Evolutionary conservation across 2,113 vertebrate species (phyloP).

Genomic region (Sceloporus tristichus): DNA sequence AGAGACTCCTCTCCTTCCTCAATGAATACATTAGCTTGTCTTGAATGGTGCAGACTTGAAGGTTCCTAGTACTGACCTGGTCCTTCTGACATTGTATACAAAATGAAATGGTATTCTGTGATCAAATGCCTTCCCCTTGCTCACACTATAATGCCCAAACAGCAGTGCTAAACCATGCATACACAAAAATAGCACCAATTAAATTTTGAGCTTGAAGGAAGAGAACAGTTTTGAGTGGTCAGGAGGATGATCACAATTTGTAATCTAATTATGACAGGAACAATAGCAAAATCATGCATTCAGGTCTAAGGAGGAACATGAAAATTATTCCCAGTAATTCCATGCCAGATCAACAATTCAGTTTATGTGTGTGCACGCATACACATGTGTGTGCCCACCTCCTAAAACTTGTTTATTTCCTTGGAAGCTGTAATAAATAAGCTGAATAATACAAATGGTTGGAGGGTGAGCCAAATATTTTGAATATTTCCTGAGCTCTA

Average conservation of each 20-base stretch:
- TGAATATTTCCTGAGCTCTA: too few species aligned
- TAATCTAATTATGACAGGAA: not conserved
- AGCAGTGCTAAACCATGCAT: too few species aligned
- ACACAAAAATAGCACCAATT: too few species aligned
- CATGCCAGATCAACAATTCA: not conserved
- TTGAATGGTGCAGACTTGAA: too few species aligned
- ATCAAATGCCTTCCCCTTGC: too few species aligned
- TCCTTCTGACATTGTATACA: too few species aligned
- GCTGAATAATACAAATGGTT: not conserved
- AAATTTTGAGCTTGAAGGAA: not conserved
- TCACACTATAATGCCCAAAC: too few species aligned
- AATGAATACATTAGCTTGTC: too few species aligned
- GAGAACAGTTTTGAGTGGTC: not conserved
- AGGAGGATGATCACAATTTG: not conserved
- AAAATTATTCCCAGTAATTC: not conserved
- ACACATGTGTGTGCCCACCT: not conserved
- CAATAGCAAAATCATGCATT: not conserved
- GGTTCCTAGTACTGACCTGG: too few species aligned
- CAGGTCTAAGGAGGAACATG: not conserved
- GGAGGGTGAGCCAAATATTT: not conserved
- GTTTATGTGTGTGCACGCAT: not conserved
- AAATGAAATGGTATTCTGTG: too few species aligned
- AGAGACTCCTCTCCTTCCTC: too few species aligned
- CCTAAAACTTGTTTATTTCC: not conserved
- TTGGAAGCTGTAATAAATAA: not conserved